These are phyloP conservation scores for Crotalus tigris DNA, from an alignment of 2,113 vertebrate species.

Conservation along the genomic window DNA sequence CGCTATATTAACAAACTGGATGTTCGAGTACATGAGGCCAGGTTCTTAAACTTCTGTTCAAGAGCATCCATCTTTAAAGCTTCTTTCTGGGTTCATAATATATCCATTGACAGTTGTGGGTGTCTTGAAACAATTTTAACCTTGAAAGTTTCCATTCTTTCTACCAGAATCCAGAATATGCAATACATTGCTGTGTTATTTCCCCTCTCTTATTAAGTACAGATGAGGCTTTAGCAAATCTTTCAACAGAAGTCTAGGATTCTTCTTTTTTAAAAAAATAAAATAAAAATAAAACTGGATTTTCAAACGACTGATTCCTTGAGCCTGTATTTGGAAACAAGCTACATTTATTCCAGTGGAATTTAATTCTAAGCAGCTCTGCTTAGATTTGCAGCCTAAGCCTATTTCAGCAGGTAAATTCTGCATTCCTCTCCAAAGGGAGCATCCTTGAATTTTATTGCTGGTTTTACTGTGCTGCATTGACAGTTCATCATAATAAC, in stretches of 20 bases:
- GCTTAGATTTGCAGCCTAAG: conserved; percentile 7
- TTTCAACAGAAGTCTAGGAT: background rate
- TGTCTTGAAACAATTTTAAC: background rate
- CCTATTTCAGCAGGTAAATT: background rate
- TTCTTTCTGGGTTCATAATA: background rate
- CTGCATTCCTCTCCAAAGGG: background rate
- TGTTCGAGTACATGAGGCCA: background rate
- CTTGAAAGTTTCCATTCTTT: background rate
- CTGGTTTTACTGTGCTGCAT: conserved; percentile 5
- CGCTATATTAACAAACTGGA: background rate
- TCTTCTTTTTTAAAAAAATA: background rate
- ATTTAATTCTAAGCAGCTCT: background rate
- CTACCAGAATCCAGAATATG: background rate
- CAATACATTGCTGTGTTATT: background rate
- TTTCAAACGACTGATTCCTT: background rate
- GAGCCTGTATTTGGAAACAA: background rate
- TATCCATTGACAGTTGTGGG: background rate
- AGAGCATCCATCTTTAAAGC: background rate
- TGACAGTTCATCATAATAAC: conserved; percentile 15
- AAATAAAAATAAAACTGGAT: background rate
- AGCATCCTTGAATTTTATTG: conserved; percentile 3
- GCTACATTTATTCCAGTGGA: background rate
- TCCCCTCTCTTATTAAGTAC: background rate
- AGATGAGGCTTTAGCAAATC: background rate
- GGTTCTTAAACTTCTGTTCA: background rate